Conservation (phyloP, 2,113 vertebrate genomes). For the Tragelaphus buxtoni region DNA sequence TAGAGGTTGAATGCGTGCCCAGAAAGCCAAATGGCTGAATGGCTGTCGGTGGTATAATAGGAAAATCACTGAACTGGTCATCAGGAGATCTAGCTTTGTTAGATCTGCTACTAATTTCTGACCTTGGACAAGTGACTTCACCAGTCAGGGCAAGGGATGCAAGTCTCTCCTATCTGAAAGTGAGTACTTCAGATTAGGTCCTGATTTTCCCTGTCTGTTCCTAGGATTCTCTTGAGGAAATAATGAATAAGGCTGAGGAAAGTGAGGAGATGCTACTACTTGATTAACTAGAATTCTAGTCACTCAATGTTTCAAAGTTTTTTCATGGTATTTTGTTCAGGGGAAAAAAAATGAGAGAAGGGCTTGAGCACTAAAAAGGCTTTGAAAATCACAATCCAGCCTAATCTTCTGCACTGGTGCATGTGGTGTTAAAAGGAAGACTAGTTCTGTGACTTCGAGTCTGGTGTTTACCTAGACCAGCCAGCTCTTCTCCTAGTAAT, state of each 20-base stretch:
- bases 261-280: not conserved
- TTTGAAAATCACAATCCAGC: not conserved
- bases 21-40: not conserved
- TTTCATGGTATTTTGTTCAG: not conserved
- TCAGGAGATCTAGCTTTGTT: not conserved
- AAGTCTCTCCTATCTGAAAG: not conserved
- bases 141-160: not conserved
- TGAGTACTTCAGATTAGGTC: not conserved
- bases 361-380: not conserved
- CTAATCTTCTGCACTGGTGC: not conserved
- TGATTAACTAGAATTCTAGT: not conserved
- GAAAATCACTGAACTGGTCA: not conserved
- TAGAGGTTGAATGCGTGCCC: not conserved
- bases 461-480: not conserved
- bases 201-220: not conserved
- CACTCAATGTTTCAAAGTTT: not conserved
- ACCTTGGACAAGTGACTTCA: not conserved
- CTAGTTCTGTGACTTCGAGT: rapidly evolving
- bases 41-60: not conserved
- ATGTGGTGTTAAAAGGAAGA: not conserved
- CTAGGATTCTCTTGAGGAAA: not conserved
- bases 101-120: not conserved
- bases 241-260: not conserved
- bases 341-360: not conserved
- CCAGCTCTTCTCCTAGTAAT: not conserved